Percentiles rank a stretch among this genome's conserved stretches.
These are phyloP conservation scores for Eristalis pertinax DNA, from an alignment of 2,888 invertebrate species.

Conservation along the genomic window DNA sequence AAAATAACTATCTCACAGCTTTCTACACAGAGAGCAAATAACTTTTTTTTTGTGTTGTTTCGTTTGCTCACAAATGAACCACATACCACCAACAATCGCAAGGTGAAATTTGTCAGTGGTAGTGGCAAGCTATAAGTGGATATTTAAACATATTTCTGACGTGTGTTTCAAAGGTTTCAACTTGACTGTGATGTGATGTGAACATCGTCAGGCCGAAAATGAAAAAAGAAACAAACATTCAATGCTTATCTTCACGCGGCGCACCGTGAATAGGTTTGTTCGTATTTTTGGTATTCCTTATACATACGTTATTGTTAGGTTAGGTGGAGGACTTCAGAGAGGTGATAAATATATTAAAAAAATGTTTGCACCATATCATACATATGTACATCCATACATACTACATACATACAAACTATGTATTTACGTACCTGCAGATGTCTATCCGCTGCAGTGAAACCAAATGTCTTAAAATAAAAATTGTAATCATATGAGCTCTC, in stretches of 20 bases:
- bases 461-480: neutral
- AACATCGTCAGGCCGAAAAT: slow-evolving; percentile 9
- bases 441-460: neutral
- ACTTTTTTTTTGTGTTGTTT: slow-evolving; percentile 22
- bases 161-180: slow-evolving; percentile 42
- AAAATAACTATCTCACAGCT: slow-evolving; percentile 54
- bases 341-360: neutral
- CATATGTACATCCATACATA: neutral
- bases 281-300: slow-evolving; percentile 13
- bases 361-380: neutral
- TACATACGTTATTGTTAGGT: slow-evolving; percentile 13
- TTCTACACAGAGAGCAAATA: slow-evolving; percentile 44
- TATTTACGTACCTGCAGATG: neutral
- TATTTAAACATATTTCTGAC: slow-evolving; percentile 47
- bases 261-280: neutral
- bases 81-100: slow-evolving; percentile 22
- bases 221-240: slow-evolving; percentile 18
- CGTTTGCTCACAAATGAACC: slow-evolving; percentile 12
- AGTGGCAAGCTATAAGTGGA: slow-evolving; percentile 34
- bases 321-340: neutral
- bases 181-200: slow-evolving; percentile 9
- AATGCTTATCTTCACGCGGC: neutral
- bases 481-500: neutral
- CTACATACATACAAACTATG: neutral
- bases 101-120: slow-evolving; percentile 43